Base-by-base conservation (phyloP, 2,113 vertebrate species). In the Falcunculus frontatus region DNA sequence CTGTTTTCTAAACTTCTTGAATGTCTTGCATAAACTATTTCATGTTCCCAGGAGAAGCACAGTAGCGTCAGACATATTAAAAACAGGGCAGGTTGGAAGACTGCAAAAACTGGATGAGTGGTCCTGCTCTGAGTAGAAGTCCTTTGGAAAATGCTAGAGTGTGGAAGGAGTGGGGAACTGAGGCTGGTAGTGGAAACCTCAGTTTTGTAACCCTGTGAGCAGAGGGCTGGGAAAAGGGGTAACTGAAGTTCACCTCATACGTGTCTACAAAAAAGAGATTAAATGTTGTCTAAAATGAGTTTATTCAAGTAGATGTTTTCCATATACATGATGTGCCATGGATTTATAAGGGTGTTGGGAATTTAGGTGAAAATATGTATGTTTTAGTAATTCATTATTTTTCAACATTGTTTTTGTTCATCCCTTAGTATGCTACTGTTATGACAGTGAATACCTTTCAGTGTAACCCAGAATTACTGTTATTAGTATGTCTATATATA, bases 271-370 rank as follows among this genome's bases (percentile, higher is more conserved):
- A 55, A 69, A 39, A 55, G 18, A 78, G 12, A 18, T 53, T n/a
- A 29, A 78, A 11, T 47, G 4, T 42, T 63, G 11, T n/a, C n/a
- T 67, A 78, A 53, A 84, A 42, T 42, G 2, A 50, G 16, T 59
- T 70, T 37, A 16, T 55, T 87, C 16, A 33, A 89, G n/a, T 26
- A 67, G 11, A 57, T 3, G 1, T 64, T 80, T 32, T 57, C 20
- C 4, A 4, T 79, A 26, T 39, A 20, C 0, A 1, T 46, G 26
- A 19, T 11, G 10, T 33, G 8, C 62, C 15, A 4, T 26, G n/a
- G 49, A 22, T 33, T 21, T 62, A 13, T 2, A 59, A 74, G 3
- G 8, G 4, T 50, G 8, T 62, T 78, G 33, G 70, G 12, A 53
- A 59, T 84, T 62, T 55, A 59, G 26, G 17, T 83, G 16, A 53